These are phyloP conservation scores for Neelides folsomi DNA, from an alignment of 2,888 invertebrate genomes.

Conservation along the genomic window DNA sequence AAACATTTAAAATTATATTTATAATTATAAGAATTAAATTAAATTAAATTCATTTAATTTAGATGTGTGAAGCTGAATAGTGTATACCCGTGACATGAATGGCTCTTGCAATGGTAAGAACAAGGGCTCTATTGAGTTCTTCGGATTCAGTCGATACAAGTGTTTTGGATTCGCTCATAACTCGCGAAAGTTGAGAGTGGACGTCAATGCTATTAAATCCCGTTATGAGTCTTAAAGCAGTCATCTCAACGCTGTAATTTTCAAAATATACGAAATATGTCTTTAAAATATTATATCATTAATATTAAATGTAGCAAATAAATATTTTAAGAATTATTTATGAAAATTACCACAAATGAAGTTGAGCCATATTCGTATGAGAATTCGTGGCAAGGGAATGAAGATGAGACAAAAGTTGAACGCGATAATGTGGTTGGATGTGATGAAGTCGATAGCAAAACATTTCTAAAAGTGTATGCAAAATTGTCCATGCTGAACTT, in stretches of 20 bases:
- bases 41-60: no score
- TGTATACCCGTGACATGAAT: constrained; percentile 80
- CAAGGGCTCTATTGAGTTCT: constrained; percentile 83
- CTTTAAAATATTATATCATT: constrained; percentile 26
- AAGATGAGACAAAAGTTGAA: constrained; percentile 78
- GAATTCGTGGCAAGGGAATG: constrained; percentile 73
- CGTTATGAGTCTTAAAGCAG: constrained; percentile 69
- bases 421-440: constrained; percentile 87
- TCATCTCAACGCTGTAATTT: constrained; percentile 82
- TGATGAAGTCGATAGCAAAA: constrained; percentile 92
- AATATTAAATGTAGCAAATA: constrained; percentile 16
- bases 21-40: not conserved
- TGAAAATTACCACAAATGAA: constrained; percentile 63
- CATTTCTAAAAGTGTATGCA: constrained; percentile 93
- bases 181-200: constrained; percentile 79
- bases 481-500: constrained; percentile 83
- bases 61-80: not conserved
- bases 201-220: constrained; percentile 89
- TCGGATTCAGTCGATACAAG: constrained; percentile 87
- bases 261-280: no score
- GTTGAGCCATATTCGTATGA: constrained; percentile 86
- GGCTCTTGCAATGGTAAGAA: constrained; percentile 79
- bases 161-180: constrained; percentile 80
- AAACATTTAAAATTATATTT: not conserved
- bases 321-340: constrained; percentile 27